Evolutionary conservation across 1,140 invertebrate species (phyloP).

Genomic region (Drosophila ambigua): DNA sequence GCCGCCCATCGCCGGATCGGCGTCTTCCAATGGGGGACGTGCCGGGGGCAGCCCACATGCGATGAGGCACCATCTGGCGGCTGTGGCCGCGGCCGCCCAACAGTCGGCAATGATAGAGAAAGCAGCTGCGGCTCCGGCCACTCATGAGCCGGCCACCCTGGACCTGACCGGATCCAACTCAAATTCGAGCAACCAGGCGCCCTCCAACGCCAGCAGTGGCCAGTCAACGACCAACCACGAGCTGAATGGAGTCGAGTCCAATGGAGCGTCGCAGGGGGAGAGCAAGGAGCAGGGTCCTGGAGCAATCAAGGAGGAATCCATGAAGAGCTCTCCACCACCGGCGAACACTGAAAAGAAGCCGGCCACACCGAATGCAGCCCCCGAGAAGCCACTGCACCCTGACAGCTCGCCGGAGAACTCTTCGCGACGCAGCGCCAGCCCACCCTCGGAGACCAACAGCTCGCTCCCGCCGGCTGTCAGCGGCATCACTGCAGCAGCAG

Average conservation of each 20-base stretch:
- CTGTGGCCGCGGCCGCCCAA: constrained; percentile 62
- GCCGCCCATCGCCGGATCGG: constrained; percentile 46
- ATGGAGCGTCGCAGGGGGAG: constrained; percentile 57
- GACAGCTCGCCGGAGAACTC: constrained; percentile 66
- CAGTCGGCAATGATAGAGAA: constrained; percentile 61
- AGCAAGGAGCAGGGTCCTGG: constrained; percentile 44
- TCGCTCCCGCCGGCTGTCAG: constrained; percentile 17
- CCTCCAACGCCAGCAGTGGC: constrained; percentile 69
- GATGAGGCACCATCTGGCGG: constrained; percentile 74
- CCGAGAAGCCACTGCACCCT: constrained; percentile 60
- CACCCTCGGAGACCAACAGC: constrained; percentile 60
- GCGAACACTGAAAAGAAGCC: constrained; percentile 63
- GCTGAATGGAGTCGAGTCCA: constrained; percentile 65
- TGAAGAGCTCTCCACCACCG: constrained; percentile 52
- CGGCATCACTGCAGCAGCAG: constrained; percentile 15
- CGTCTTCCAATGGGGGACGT: constrained; percentile 47
- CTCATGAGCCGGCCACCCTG: constrained; percentile 74
- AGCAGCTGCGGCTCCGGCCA: constrained; percentile 33
- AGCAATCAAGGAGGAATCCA: constrained; percentile 47
- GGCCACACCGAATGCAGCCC: constrained; percentile 50
- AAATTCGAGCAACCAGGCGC: constrained; percentile 75
- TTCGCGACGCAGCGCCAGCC: constrained; percentile 61
- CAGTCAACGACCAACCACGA: constrained; percentile 53
- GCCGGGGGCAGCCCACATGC: constrained; percentile 71
- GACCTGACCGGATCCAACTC: constrained; percentile 80